Evolutionary conservation across 2,113 vertebrate genomes (phyloP), one percentile per base, ranked within the genome.

Genomic region (Pithys albifrons): DNA sequence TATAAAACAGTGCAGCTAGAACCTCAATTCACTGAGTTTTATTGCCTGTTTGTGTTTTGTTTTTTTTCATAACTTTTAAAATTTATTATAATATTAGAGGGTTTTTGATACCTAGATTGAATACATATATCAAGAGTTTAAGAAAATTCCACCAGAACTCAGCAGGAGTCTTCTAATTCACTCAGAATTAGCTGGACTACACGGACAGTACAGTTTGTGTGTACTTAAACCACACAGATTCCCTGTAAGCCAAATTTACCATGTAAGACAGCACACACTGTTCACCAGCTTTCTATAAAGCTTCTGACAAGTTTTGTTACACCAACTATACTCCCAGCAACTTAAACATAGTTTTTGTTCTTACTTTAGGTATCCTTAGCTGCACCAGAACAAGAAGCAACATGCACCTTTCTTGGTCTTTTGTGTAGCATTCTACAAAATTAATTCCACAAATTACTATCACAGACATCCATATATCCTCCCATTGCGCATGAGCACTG

Each of bases 391-490:
- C 35, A 19, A 71, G 52, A 72, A 80, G 27, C 2, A 7, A 58
- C 0, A 0, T 20, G 29, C 27, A 77, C 37, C 37, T 45, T 85
- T 82, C 51, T 65, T 48, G 19, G 19, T 41, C 43, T 84, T 95
- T 25, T 55, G 31, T 16, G 14, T 20, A 35, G 2, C 33, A 45
- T 41, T 57, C 33, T 28, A 39, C 10, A 45, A 74, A 66, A 67
- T n/a, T 33, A 37, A 39, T 45, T 58, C 57, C 57, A 57, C 27
- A 72, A 31, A 73, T 71, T 51, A 45, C n/a, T 67, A 5, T 28
- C 3, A 2, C 25, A 89, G 76, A 45, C 41, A 84, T 19, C 23
- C 52, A 58, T 0, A 0, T n/a, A 45, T 9, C 31, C 29, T 81
- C 65, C 65, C 46, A 33, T 28, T 70, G 41, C 31, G 46, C 3